These are phyloP conservation scores for Brachypodius melanocephalos DNA, from an alignment of 2,113 vertebrate genomes.

Conservation along the genomic window DNA sequence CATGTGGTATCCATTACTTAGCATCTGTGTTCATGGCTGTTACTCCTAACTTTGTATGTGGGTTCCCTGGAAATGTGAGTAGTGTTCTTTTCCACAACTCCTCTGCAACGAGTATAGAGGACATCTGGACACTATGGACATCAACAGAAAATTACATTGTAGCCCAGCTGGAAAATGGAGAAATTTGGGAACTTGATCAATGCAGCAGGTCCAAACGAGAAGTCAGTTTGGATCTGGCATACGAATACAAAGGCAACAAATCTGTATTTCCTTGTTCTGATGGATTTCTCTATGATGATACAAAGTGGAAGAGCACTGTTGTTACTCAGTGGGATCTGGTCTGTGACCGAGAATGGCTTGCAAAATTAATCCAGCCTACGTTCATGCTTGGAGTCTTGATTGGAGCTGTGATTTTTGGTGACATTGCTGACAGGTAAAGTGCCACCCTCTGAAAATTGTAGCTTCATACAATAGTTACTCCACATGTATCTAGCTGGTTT, in stretches of 20 bases:
- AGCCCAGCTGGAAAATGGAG: conserved; percentile 77
- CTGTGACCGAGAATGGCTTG: conserved; percentile 87
- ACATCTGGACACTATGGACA: conserved; percentile 76
- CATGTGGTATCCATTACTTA: conserved; percentile 93
- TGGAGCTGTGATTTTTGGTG: conserved; percentile 88
- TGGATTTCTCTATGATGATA: conserved; percentile 81
- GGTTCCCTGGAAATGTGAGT: conserved; percentile 79
- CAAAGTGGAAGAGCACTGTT: conserved; percentile 81
- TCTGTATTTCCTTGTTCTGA: conserved; percentile 74
- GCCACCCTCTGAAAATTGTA: not conserved
- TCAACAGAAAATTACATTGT: conserved; percentile 71
- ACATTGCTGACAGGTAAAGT: conserved; percentile 89
- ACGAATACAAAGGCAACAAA: conserved; percentile 80
- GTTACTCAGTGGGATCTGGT: conserved; percentile 90
- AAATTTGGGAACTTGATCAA: conserved; percentile 87
- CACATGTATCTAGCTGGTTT: rapidly evolving
- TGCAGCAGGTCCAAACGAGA: conserved; percentile 78
- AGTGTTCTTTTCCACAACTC: conserved; percentile 76
- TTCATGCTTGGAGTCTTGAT: conserved; percentile 93
- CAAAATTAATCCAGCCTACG: conserved; percentile 85
- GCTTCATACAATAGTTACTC: not conserved
- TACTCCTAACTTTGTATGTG: conserved; percentile 84
- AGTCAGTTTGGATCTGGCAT: conserved; percentile 44
- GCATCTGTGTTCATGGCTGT: conserved; percentile 89
- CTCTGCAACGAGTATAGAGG: conserved; percentile 71